Evolutionary conservation across 2,797 vertebrate species (phyloP).

Genomic region (Cossypha niveicapilla): DNA sequence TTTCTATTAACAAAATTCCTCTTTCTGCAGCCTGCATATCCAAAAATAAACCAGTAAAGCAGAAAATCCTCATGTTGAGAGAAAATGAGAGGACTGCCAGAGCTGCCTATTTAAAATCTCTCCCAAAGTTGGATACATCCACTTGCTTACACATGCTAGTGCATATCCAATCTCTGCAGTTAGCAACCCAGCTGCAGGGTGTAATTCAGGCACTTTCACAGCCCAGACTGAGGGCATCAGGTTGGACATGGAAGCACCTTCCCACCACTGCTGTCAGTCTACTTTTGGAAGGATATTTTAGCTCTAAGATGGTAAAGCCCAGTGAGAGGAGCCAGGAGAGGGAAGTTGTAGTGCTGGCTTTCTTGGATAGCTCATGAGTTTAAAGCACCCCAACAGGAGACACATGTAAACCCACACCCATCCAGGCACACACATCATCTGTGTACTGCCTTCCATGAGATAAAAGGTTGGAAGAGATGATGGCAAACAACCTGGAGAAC

Average conservation of each 20-base stretch:
- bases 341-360: background rate
- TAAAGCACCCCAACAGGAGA: background rate
- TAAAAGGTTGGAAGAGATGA: background rate
- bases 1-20: background rate
- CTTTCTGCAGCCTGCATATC: background rate
- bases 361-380: background rate
- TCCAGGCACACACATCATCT: background rate
- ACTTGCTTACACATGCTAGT: background rate
- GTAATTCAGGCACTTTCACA: background rate
- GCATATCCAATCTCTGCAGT: background rate
- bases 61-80: conserved; percentile 7
- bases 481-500: background rate
- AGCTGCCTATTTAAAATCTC: background rate
- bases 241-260: background rate
- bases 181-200: background rate
- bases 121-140: background rate
- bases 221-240: background rate
- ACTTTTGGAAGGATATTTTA: background rate
- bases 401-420: background rate
- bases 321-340: background rate
- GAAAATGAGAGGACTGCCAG: background rate
- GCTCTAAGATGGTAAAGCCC: background rate
- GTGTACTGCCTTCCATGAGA: background rate
- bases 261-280: background rate
- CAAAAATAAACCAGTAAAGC: conserved; percentile 22